phyloP scores from a whole-genome alignment of 2,888 invertebrate species.

The Didymodactylos carnosus region DNA sequence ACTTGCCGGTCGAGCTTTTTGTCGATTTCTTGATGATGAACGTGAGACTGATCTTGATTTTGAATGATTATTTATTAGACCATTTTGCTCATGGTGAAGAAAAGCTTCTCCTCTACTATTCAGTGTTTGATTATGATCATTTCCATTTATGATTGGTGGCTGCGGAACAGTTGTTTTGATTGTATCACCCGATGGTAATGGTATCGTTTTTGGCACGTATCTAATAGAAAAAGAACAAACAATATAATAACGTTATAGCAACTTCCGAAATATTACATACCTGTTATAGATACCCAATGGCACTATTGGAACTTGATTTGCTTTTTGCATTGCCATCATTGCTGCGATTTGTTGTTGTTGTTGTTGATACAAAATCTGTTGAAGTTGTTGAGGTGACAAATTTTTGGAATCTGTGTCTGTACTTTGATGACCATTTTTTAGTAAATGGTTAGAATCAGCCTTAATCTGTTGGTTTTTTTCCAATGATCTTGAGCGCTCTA shows the following conservation, averaged over 20 bases:
- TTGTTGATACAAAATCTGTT: not conserved
- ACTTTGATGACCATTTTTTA: not conserved
- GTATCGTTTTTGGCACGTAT: not conserved
- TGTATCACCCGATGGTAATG: not conserved
- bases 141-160: too few relatives aligned
- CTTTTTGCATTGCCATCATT: too few relatives aligned
- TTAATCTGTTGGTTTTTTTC: not conserved
- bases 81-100: not conserved
- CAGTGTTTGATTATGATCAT: too few relatives aligned
- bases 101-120: not conserved
- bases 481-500: not conserved
- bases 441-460: too few relatives aligned
- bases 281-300: not conserved
- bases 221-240: not conserved
- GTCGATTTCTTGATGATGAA: not conserved
- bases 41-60: not conserved
- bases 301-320: not conserved
- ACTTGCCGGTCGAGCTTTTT: not conserved
- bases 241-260: too few relatives aligned
- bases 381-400: not conserved
- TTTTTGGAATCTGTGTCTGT: too few relatives aligned
- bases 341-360: not conserved
- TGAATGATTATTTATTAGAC: not conserved
- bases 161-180: not conserved
- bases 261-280: too few relatives aligned